These are phyloP conservation scores for Chrysomela aeneicollis DNA, from an alignment of 2,888 invertebrate species.

Conservation along the genomic window DNA sequence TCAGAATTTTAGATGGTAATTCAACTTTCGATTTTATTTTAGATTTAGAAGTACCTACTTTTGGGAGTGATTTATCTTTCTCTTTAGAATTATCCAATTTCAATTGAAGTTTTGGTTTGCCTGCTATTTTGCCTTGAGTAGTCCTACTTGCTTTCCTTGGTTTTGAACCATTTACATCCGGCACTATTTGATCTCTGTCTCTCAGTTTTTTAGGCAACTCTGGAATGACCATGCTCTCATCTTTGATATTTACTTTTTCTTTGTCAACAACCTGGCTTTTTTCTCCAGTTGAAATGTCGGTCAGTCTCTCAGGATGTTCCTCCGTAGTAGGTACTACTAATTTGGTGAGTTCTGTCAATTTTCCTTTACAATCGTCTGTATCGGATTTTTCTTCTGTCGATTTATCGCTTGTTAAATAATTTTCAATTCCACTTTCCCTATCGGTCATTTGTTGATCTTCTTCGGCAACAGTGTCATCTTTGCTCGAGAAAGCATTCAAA, in stretches of 20 bases:
- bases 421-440: slow-evolving; percentile 45
- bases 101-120: slow-evolving; percentile 22
- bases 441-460: slow-evolving; percentile 67
- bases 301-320: slow-evolving; percentile 20
- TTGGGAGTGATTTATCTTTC: slow-evolving; percentile 39
- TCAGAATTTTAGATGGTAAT: slow-evolving; percentile 30
- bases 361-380: slow-evolving; percentile 34
- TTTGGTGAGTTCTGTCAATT: slow-evolving; percentile 21
- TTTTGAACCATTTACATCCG: slow-evolving; percentile 54
- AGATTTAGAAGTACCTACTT: slow-evolving; percentile 34
- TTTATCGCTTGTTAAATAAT: slow-evolving; percentile 44
- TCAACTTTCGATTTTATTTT: slow-evolving; percentile 50
- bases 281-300: background rate
- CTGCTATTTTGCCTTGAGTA: slow-evolving; percentile 36
- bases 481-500: slow-evolving; percentile 86
- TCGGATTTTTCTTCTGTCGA: slow-evolving; percentile 46
- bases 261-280: slow-evolving; percentile 22
- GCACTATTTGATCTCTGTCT: slow-evolving; percentile 62
- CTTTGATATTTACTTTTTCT: slow-evolving; percentile 35
- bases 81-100: slow-evolving; percentile 17
- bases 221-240: slow-evolving; percentile 17
- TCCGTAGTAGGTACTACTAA: slow-evolving; percentile 16
- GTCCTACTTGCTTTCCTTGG: slow-evolving; percentile 46
- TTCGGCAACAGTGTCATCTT: slow-evolving; percentile 86
- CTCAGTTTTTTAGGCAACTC: slow-evolving; percentile 38